Conservation (phyloP, 1,140 invertebrate species). For the Eubasilissa regina region DNA sequence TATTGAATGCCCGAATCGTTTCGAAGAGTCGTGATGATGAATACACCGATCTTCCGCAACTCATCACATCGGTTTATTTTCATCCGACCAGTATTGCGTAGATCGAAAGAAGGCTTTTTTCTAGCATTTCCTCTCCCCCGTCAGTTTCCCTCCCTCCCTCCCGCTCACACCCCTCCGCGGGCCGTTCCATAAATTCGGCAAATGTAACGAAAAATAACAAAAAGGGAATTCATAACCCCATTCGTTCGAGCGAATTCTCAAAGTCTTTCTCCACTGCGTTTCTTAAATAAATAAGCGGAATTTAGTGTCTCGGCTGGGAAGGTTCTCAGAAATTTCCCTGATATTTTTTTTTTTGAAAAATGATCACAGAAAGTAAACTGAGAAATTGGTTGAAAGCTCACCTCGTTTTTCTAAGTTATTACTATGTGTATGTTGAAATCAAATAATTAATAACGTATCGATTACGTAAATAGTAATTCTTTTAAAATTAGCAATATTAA, state of each 20-base stretch:
- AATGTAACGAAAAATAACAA: conserved; percentile 43
- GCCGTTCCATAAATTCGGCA: conserved; percentile 34
- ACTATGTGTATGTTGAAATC: too few species aligned
- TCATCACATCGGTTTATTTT: not conserved
- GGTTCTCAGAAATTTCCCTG: not conserved
- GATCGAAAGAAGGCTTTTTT: conserved; percentile 11
- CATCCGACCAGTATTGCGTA: not conserved
- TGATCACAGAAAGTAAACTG: not conserved
- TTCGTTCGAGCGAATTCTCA: conserved; percentile 38
- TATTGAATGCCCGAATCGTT: too few species aligned
- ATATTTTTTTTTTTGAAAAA: conserved; percentile 8
- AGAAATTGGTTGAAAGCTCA: too few species aligned
- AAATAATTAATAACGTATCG: too few species aligned
- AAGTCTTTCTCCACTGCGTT: conserved; percentile 40
- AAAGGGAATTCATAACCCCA: conserved; percentile 38
- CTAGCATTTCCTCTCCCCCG: conserved; percentile 2
- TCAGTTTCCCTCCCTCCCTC: not conserved
- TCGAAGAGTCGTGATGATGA: too few species aligned
- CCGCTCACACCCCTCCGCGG: not conserved
- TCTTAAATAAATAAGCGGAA: conserved; percentile 39
- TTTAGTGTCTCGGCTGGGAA: conserved; percentile 10
- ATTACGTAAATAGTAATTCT: too few species aligned
- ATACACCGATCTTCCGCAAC: too few species aligned
- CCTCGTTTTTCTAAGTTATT: too few species aligned
- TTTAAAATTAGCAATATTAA: too few species aligned